Evolutionary conservation across 1,140 invertebrate genomes (phyloP).

Genomic region (Musca domestica): DNA sequence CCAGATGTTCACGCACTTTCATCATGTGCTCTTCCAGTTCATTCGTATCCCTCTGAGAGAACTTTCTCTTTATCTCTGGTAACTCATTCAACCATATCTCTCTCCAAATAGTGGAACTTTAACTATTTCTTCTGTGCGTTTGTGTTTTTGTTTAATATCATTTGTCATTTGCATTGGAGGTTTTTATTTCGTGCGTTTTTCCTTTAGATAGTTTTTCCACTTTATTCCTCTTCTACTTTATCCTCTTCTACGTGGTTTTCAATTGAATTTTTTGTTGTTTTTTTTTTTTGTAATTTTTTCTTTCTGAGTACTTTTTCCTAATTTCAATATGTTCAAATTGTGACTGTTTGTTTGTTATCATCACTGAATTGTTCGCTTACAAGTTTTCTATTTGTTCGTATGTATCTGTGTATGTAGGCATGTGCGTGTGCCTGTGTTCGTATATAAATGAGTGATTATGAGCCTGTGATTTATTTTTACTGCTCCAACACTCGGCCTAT

Average conservation of each 20-base stretch:
- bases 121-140: background rate
- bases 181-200: background rate
- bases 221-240: too few relatives aligned
- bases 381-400: background rate
- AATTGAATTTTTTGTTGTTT: too few relatives aligned
- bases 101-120: background rate
- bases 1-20: slow-evolving; percentile 26
- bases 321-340: slow-evolving; percentile 28
- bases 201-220: too few relatives aligned
- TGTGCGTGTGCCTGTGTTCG: slow-evolving; percentile 38
- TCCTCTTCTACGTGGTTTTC: too few relatives aligned
- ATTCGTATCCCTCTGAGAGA: too few relatives aligned
- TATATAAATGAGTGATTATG: slow-evolving; percentile 33
- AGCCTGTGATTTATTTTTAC: too few relatives aligned
- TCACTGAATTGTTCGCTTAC: slow-evolving; percentile 20
- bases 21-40: slow-evolving; percentile 17
- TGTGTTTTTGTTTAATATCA: background rate
- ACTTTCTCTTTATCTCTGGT: background rate
- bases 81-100: background rate
- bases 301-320: slow-evolving; percentile 31
- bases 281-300: slow-evolving; percentile 13
- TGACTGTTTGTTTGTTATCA: slow-evolving; percentile 17
- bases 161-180: slow-evolving; percentile 4
- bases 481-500: slow-evolving; percentile 16
- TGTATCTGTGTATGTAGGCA: background rate